phyloP scores from a whole-genome alignment of 2,113 vertebrate genomes.

The Ptilonorhynchus violaceus region DNA sequence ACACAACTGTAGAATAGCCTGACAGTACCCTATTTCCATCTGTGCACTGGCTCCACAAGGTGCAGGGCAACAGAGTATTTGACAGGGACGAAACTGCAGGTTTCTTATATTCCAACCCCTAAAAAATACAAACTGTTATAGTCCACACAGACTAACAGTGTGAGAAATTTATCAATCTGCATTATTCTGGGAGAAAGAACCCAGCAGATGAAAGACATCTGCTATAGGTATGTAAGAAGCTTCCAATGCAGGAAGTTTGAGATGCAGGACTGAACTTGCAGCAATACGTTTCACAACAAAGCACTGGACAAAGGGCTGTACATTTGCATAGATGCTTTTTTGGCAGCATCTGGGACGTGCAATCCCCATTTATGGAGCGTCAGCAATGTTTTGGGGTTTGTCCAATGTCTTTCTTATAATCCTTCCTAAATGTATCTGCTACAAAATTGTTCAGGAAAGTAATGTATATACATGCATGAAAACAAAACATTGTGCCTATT shows the following conservation, averaged over 20 bases:
- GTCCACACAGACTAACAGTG: not conserved
- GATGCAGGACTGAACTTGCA: not conserved
- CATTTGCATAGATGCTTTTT: conserved; percentile 34
- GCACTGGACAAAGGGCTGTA: not conserved
- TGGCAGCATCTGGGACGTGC: not conserved
- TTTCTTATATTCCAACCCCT: not conserved
- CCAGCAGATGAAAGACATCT: not conserved
- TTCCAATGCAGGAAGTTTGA: not conserved
- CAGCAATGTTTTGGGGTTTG: not conserved
- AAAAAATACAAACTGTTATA: not conserved
- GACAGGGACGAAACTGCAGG: not conserved
- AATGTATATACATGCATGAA: not conserved
- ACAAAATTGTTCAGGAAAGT: not conserved
- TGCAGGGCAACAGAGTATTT: not conserved
- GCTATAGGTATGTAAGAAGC: not conserved
- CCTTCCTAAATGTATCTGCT: not conserved
- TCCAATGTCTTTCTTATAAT: not conserved
- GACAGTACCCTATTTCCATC: not conserved
- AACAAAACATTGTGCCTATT: not conserved
- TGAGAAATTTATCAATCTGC: not conserved
- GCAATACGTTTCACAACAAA: not conserved
- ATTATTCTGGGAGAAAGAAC: not conserved
- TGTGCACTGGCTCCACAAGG: not conserved
- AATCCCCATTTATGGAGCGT: not conserved
- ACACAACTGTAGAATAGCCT: not conserved